Conservation (phyloP, 1,140 invertebrate genomes). For the Choristoneura fumiferana region DNA sequence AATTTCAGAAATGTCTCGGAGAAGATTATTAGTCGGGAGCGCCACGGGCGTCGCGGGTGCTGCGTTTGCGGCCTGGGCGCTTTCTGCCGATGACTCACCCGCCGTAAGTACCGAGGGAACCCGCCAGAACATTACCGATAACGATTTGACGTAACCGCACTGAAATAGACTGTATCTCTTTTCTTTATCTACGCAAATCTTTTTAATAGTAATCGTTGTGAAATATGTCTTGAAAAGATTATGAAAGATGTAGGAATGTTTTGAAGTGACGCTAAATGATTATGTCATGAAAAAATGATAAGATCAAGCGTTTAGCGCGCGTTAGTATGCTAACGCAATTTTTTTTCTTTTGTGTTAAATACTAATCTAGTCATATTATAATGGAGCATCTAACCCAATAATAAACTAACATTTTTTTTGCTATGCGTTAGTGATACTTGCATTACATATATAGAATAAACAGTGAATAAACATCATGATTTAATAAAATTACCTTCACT, state of each 20-base stretch:
- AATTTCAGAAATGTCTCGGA: conserved; percentile 64
- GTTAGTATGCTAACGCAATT: too few species aligned
- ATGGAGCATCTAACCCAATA: too few species aligned
- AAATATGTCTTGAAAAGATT: neutral
- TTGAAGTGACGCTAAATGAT: too few species aligned
- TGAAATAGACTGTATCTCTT: conserved; percentile 11
- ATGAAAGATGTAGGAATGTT: neutral
- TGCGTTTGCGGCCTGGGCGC: conserved; percentile 74
- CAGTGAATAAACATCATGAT: too few species aligned
- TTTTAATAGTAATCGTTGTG: neutral
- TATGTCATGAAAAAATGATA: too few species aligned
- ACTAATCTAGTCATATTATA: neutral
- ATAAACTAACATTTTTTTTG: too few species aligned
- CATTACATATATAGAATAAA: too few species aligned
- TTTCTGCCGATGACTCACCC: conserved; percentile 72
- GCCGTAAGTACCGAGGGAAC: conserved; percentile 39
- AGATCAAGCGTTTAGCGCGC: too few species aligned
- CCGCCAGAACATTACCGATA: conserved; percentile 16
- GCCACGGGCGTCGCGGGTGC: conserved; percentile 75
- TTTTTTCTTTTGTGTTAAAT: neutral
- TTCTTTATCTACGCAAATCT: neutral
- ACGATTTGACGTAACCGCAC: neutral
- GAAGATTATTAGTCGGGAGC: conserved; percentile 75
- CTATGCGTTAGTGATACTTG: too few species aligned
- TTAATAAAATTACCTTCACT: too few species aligned